Percentiles rank a stretch among this genome's conserved stretches.
These are phyloP conservation scores for Gallinago nigripennis DNA, from an alignment of 2,797 vertebrate species.

Conservation along the genomic window DNA sequence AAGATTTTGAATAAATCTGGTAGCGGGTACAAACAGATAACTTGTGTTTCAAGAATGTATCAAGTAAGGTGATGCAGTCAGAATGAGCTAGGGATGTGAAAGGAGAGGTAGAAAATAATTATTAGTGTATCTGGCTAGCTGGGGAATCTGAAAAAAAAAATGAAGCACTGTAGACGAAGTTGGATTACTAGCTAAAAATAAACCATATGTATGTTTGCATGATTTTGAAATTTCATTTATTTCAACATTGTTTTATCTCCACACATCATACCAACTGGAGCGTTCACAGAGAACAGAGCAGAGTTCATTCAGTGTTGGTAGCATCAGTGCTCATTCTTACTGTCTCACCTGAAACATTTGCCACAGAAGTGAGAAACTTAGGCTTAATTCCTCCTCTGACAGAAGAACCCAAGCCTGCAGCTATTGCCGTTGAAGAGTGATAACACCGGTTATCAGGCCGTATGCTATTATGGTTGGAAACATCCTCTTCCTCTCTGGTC, in stretches of 20 bases:
- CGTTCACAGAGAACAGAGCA: neutral
- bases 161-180: neutral
- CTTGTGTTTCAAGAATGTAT: neutral
- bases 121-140: neutral
- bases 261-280: neutral
- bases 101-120: neutral
- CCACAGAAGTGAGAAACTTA: neutral
- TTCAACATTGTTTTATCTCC: neutral
- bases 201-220: accelerated
- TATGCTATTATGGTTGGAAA: neutral
- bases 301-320: neutral
- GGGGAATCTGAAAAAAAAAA: neutral
- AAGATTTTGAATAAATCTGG: neutral
- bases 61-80: neutral
- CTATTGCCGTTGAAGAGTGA: neutral
- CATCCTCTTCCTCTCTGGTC: neutral
- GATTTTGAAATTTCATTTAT: neutral
- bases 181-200: neutral
- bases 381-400: neutral
- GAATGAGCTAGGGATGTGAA: neutral
- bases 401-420: neutral
- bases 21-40: neutral
- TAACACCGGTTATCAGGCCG: neutral
- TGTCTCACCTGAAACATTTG: neutral
- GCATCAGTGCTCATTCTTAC: neutral